A percentile compares a stretch with the other conserved stretches of the same genome.
phyloP scores from a whole-genome alignment of 2,113 vertebrate species.

The Coracopsis vasa region DNA sequence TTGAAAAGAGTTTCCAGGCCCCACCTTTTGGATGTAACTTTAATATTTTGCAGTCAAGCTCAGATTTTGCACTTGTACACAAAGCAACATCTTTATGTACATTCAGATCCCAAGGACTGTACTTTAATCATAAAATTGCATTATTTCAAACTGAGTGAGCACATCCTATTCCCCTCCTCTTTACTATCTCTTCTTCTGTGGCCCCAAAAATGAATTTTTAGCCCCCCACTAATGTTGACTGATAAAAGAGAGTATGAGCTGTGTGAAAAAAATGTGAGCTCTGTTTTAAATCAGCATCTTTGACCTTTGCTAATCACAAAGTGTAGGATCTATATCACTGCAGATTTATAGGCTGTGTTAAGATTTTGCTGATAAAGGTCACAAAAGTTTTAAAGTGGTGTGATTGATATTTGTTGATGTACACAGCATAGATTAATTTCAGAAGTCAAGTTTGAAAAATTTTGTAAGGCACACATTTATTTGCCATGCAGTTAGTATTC shows the following conservation, averaged over 20 bases:
- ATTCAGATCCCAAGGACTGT: not conserved
- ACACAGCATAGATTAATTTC: not conserved
- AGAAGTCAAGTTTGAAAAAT: not conserved
- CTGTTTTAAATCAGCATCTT: not conserved
- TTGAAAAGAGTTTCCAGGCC: not conserved
- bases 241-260: not conserved
- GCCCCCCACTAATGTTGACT: not conserved
- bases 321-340: not conserved
- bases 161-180: not conserved
- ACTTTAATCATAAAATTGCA: not conserved
- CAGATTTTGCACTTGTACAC: not conserved
- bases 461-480: not conserved
- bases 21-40: not conserved
- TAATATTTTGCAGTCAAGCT: not conserved
- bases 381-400: not conserved
- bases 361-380: not conserved
- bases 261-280: rapidly evolving
- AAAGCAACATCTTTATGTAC: not conserved
- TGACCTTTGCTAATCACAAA: not conserved
- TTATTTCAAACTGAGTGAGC: not conserved
- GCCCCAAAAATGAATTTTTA: not conserved
- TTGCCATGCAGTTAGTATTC: not conserved
- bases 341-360: not conserved
- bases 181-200: not conserved
- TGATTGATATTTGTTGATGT: not conserved